These are phyloP conservation scores for Tipula lateralis DNA, from an alignment of 2,888 invertebrate species.

Conservation along the genomic window DNA sequence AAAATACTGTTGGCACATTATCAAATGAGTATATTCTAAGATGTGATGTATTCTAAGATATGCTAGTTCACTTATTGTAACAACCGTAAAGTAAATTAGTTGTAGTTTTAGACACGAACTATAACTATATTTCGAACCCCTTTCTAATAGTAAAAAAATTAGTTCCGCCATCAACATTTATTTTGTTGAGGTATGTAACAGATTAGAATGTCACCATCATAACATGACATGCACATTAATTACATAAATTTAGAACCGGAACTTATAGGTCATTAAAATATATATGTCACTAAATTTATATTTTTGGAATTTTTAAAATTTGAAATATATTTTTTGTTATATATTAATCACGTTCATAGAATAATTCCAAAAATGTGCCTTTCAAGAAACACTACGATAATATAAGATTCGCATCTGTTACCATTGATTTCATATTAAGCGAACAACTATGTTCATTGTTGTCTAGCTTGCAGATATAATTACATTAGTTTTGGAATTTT, in stretches of 20 bases:
- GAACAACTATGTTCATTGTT: neutral
- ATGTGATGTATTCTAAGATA: no score
- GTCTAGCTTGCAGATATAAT: neutral
- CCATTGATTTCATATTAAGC: neutral
- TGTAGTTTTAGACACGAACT: no score
- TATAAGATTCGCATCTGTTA: neutral
- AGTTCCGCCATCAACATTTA: neutral
- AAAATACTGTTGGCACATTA: neutral
- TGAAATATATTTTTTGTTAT: neutral
- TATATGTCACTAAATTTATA: neutral
- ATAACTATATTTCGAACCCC: neutral
- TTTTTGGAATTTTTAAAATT: neutral
- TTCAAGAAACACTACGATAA: neutral
- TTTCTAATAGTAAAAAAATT: neutral
- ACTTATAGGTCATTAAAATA: neutral
- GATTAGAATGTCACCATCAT: neutral
- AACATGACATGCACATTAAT: neutral
- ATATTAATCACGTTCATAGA: no score
- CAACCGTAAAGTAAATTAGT: no score
- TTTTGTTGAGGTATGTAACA: neutral
- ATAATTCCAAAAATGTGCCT: neutral
- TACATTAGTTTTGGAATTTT: neutral
- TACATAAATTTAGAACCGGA: neutral
- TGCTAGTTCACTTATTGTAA: no score
- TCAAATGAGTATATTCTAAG: neutral